Conservation (phyloP, 2,113 vertebrate species). For the Solea senegalensis region DNA sequence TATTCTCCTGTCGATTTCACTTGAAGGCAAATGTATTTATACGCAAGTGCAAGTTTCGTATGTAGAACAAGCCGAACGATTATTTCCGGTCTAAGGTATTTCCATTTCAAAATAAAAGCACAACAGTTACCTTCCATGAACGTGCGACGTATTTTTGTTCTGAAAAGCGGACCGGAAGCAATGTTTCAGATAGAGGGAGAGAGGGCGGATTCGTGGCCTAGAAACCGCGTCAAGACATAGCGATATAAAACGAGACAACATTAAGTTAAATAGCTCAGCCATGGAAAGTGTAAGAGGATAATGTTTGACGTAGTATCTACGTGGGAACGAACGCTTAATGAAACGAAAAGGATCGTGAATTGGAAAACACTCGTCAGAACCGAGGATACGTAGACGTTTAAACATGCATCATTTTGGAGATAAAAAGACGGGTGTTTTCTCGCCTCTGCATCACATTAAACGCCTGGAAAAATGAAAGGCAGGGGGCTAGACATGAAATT, state of each 20-base stretch:
- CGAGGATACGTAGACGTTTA: neutral
- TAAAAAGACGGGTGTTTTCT: neutral
- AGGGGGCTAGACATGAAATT: conserved; percentile 53
- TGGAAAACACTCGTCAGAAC: neutral
- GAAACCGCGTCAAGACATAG: conserved; percentile 4
- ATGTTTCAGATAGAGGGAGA: too few relatives aligned
- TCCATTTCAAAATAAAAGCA: conserved; percentile 44
- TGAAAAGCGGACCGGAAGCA: conserved; percentile 18
- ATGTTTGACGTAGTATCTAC: neutral
- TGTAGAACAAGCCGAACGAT: neutral
- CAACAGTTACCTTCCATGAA: neutral
- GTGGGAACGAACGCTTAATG: neutral
- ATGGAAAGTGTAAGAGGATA: neutral
- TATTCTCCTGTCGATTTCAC: too few relatives aligned
- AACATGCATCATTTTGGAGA: neutral
- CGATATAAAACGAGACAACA: neutral
- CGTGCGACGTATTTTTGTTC: conserved; percentile 1
- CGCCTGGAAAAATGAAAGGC: conserved; percentile 22
- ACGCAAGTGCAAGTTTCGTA: neutral
- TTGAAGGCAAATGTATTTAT: conserved; percentile 1
- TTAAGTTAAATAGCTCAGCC: neutral
- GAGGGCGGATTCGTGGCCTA: too few relatives aligned
- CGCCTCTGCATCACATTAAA: neutral
- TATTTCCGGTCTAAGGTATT: neutral
- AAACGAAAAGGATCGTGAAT: neutral